Evolutionary conservation across 2,797 vertebrate genomes (phyloP).

Genomic region (Lutjanus campechanus): DNA sequence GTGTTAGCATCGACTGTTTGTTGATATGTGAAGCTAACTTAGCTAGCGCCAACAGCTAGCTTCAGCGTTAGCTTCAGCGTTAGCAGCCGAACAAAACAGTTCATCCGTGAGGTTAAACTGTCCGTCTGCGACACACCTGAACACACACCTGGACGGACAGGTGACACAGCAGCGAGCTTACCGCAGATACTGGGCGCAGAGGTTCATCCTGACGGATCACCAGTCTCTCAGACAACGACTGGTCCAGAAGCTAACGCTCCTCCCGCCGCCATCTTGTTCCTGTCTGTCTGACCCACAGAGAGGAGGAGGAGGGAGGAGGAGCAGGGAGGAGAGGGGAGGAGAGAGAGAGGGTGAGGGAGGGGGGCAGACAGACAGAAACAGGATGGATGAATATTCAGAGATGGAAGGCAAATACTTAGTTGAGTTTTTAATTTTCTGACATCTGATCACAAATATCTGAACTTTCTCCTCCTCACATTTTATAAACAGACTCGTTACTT

Average conservation of each 20-base stretch:
- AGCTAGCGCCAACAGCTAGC: slow-evolving; percentile 56
- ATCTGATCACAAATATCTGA: too few species aligned
- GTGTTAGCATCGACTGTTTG: slow-evolving; percentile 43
- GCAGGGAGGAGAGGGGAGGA: too few species aligned
- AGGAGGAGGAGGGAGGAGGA: background rate
- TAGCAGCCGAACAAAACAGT: slow-evolving; percentile 61
- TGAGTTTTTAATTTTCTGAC: too few species aligned
- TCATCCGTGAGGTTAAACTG: background rate
- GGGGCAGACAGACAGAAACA: too few species aligned
- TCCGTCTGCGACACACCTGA: accelerated
- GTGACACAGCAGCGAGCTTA: slow-evolving; percentile 31
- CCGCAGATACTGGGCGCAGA: slow-evolving; percentile 86
- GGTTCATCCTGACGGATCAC: slow-evolving; percentile 85
- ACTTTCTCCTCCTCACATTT: too few species aligned
- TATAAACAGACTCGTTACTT: too few species aligned
- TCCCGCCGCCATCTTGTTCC: slow-evolving; percentile 87
- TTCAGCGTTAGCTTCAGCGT: slow-evolving; percentile 54
- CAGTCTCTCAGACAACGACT: slow-evolving; percentile 77
- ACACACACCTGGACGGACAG: accelerated
- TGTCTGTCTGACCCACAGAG: slow-evolving; percentile 72
- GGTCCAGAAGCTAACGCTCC: slow-evolving; percentile 76
- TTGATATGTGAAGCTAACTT: slow-evolving; percentile 56
- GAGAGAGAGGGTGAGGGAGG: too few species aligned
- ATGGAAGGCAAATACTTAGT: too few species aligned
- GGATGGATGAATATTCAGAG: too few species aligned